Evolutionary conservation across 2,113 vertebrate species (phyloP), one percentile per base, ranked within the genome.

Genomic region (Eidolon helvum): DNA sequence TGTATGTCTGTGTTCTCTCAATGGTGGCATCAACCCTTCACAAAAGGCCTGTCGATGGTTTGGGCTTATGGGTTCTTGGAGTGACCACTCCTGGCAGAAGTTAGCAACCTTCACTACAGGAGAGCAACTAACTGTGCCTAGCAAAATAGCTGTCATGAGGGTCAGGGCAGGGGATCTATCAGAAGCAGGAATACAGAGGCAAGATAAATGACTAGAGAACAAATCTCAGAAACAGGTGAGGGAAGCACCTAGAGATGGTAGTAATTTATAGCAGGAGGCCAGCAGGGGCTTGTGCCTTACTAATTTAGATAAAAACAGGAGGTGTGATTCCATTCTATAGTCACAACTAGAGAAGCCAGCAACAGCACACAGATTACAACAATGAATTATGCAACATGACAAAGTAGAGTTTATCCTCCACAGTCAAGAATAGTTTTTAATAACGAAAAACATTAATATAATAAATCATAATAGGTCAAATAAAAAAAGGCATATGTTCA

Each of bases 371-470:
- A 2, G 16, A 26, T 11, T 21, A 38, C 28, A 87, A 83, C 1
- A 26, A 50, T 66, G 35, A 92, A 75, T 75, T 90, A 86, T 48
- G 30, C 53, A 92, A 71, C 18, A 66, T 61, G 26, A 50, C 11
- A 79, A 82, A 83, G n/a, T 7, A 72, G 16, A 94, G 16, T 65
- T 96, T 65, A 90, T 77, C n/a, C 38, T 87, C 53, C 69, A 45
- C 10, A 33, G 18, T 50, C 40, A 90, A 84, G 59, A 92, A 90
- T 75, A 80, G 63, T 43, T 95, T 95, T 55, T 94, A 93, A n/a
- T 43, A 90, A 40, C 15, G 30, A 22, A 14, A 92, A 85, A 82
- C 18, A 96, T 40, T 63, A 86, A 69, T 85, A 40, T 28, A 71
- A 63, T 87, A 89, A 86, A 71, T 57, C 38, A 43, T 8, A 92